Conservation (phyloP, 92 coral and sea anemone species). For the Paragorgia papillata region DNA sequence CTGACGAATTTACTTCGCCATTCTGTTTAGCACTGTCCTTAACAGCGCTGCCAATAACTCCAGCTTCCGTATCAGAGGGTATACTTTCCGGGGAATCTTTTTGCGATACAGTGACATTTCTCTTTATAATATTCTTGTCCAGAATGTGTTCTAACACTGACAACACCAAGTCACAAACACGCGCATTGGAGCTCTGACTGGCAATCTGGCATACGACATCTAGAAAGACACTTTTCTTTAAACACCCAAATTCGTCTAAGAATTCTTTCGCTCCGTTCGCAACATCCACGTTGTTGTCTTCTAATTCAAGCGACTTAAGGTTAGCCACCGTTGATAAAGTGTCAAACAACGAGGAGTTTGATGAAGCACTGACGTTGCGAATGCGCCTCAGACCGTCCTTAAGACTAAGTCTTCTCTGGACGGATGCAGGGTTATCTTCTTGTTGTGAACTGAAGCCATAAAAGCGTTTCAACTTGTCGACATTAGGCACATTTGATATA, state of each 20-base stretch:
- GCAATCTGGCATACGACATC: slow-evolving; percentile 80
- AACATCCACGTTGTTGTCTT: slow-evolving; percentile 75
- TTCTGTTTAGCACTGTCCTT: slow-evolving; percentile 81
- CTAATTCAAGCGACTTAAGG: slow-evolving; percentile 61
- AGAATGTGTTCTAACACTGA: slow-evolving; percentile 67
- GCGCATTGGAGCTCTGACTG: slow-evolving; percentile 77
- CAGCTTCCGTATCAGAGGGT: slow-evolving; percentile 64
- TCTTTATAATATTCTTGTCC: slow-evolving; percentile 64
- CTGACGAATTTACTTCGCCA: slow-evolving; percentile 37
- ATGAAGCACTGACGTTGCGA: slow-evolving; percentile 23
- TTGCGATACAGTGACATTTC: slow-evolving; percentile 30
- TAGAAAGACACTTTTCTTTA: slow-evolving; percentile 76
- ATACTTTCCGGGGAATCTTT: slow-evolving; percentile 64
- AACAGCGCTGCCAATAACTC: slow-evolving; percentile 72
- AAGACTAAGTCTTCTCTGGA: slow-evolving; percentile 8
- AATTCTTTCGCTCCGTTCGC: slow-evolving; percentile 86
- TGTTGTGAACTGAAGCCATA: slow-evolving; percentile 34
- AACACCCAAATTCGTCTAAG: slow-evolving; percentile 83
- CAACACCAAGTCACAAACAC: slow-evolving; percentile 71
- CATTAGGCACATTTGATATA: slow-evolving; percentile 4
- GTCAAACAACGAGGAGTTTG: slow-evolving; percentile 33
- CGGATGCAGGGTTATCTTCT: slow-evolving; percentile 8
- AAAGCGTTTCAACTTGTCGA: slow-evolving; percentile 34
- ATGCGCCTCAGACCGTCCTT: slow-evolving; percentile 28
- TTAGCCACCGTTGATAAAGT: slow-evolving; percentile 21